A percentile compares a stretch with the other conserved stretches of the same genome.
Conservation (phyloP, 2,113 vertebrate species). For the Malaclemys terrapin region DNA sequence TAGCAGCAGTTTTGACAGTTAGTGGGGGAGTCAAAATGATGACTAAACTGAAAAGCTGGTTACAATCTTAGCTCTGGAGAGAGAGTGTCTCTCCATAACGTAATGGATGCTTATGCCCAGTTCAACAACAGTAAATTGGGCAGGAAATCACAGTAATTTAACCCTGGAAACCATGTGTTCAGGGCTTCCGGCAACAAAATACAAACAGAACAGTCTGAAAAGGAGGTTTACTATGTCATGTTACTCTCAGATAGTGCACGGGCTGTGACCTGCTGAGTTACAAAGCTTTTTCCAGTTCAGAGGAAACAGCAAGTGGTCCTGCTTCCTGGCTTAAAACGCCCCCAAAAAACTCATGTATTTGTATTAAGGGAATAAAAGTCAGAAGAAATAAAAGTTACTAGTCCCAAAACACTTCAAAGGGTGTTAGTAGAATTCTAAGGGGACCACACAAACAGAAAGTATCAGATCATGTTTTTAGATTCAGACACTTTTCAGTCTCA, state of each 20-base stretch:
- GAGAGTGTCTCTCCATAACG: background rate
- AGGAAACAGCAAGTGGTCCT: background rate
- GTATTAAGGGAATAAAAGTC: background rate
- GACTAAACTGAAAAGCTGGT: background rate
- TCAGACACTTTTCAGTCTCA: background rate
- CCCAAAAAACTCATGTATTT: background rate
- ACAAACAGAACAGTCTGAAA: background rate
- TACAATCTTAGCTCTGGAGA: background rate
- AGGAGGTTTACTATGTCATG: background rate
- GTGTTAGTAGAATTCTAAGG: background rate
- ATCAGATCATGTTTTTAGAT: background rate
- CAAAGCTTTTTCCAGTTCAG: background rate
- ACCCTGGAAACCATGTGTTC: background rate
- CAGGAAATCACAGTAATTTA: constrained; percentile 15
- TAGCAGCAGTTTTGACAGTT: background rate
- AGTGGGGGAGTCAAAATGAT: background rate
- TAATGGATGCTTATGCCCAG: background rate
- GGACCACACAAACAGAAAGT: background rate
- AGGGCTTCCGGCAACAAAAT: constrained; percentile 3
- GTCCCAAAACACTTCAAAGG: background rate
- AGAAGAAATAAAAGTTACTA: background rate
- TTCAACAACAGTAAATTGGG: background rate
- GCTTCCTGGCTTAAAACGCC: background rate
- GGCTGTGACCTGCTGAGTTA: background rate
- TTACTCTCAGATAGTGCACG: background rate